Base-by-base conservation (phyloP, 2,888 invertebrate genomes). In the Lasius fuliginosus region DNA sequence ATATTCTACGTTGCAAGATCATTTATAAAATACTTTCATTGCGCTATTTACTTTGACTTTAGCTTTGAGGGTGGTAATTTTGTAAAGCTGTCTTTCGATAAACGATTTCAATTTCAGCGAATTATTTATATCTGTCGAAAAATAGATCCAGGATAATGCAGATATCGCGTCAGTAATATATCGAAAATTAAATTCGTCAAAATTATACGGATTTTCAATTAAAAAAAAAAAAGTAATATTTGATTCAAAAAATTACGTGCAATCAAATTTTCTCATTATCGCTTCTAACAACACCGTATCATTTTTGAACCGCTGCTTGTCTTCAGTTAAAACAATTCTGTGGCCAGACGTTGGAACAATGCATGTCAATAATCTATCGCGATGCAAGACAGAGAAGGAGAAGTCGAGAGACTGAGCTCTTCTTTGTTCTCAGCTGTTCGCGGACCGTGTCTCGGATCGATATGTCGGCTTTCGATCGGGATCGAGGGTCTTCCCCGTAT, bases 401-500 rank as follows among this genome's bases (percentile, higher is more conserved):
- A 69, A 69, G n/a, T 30, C 49, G 69, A 64, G 58, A 65, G 87
- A 87, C 68, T 82, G 84, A 79, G 62, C 65, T 64, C 69, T 56
- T 83, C 85, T 91, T 90, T 90, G 89, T 90, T 91, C 90, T 74
- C 65, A 77, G 75, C 76, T 84, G 90, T 90, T 91, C 88, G 91
- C 90, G 85, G 81, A 86, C 82, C 88, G 77, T 75, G 85, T 86
- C 82, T 85, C 46, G 90, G 84, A 90, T 91, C 92, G 92, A 92
- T 92, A 88, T 86, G 86, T 86, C 89, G 86, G 88, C 85, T 89
- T 90, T 93, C 91, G 93, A 93, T 93, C 92, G 89, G 85, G 92
- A 93, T 89, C 92, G 91, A 91, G 90, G 90, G 90, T 91, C 92
- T 92, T 92, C 91, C 89, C 90, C 90, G 92, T 90, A 91, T 92